A percentile compares a stretch with the other conserved stretches of the same genome.
These are phyloP conservation scores for Tauraco hartlaubi DNA, from an alignment of 2,797 vertebrate species.

Conservation along the genomic window DNA sequence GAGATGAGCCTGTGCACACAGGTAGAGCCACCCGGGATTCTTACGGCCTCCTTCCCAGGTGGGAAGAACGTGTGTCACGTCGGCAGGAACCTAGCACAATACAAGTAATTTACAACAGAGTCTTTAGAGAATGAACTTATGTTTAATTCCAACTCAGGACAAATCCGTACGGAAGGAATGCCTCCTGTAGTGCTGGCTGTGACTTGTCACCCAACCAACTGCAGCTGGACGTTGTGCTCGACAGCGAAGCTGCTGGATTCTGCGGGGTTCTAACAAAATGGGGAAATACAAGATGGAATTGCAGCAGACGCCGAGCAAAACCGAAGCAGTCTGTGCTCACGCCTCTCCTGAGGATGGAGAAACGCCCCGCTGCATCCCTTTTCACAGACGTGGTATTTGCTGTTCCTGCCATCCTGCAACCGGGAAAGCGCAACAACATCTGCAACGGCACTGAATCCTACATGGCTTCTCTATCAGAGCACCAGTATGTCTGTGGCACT, in stretches of 20 bases:
- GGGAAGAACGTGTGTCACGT: background rate
- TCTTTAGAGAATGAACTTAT: background rate
- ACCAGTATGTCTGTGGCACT: background rate
- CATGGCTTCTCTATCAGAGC: background rate
- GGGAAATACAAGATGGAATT: background rate
- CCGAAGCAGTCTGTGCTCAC: rapidly evolving
- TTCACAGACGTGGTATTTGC: background rate
- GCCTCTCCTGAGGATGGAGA: background rate
- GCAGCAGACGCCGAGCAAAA: background rate
- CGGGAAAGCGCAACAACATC: background rate
- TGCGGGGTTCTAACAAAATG: background rate
- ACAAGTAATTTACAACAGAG: background rate
- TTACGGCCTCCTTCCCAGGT: background rate
- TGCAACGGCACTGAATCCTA: background rate
- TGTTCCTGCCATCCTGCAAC: background rate
- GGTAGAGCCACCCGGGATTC: background rate
- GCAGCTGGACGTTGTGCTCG: background rate
- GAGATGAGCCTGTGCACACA: background rate
- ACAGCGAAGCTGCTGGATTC: background rate
- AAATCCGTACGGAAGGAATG: background rate
- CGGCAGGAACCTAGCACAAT: background rate
- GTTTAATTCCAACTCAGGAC: background rate
- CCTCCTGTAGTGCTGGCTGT: background rate
- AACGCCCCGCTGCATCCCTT: too few species aligned
- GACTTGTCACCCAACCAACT: background rate